Percentiles rank a stretch among this genome's conserved stretches.
These are phyloP conservation scores for Apeltes quadracus DNA, from an alignment of 2,113 vertebrate genomes.

Conservation along the genomic window DNA sequence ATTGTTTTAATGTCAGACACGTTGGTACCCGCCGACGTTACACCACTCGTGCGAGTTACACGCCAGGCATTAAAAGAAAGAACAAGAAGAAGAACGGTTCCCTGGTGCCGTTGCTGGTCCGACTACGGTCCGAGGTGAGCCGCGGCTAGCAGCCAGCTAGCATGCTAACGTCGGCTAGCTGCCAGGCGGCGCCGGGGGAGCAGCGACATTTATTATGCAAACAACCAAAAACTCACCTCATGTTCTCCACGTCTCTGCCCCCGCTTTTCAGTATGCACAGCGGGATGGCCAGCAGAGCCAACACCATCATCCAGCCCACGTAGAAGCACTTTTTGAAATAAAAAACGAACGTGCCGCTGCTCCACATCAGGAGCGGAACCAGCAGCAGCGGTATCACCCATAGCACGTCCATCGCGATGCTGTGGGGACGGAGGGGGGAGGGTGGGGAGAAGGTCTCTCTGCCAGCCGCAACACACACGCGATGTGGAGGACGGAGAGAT, in stretches of 20 bases:
- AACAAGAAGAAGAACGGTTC: too few relatives aligned
- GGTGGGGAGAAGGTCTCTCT: constrained; percentile 21
- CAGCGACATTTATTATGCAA: constrained; percentile 40
- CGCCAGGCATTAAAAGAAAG: too few relatives aligned
- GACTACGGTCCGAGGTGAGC: too few relatives aligned
- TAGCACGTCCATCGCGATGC: constrained; percentile 74
- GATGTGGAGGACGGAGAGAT: not conserved
- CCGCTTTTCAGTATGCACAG: constrained; percentile 87
- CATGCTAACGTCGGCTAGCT: constrained; percentile 57
- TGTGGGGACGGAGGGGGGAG: not conserved
- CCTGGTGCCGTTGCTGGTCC: constrained; percentile 7
- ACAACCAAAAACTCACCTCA: constrained; percentile 83
- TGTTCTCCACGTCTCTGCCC: constrained; percentile 91
- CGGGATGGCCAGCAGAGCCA: constrained; percentile 77
- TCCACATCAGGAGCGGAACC: constrained; percentile 80
- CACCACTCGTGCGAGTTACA: too few relatives aligned
- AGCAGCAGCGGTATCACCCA: constrained; percentile 79
- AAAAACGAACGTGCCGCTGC: constrained; percentile 84
- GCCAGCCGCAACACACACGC: constrained; percentile 43
- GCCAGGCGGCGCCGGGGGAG: constrained; percentile 34
- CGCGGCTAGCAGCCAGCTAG: constrained; percentile 46
- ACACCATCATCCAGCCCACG: constrained; percentile 83
- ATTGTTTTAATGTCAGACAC: not conserved
- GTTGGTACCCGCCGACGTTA: fast-evolving
- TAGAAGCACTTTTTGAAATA: constrained; percentile 87